phyloP scores from a whole-genome alignment of 1,140 invertebrate species.

The Cepaea nemoralis region DNA sequence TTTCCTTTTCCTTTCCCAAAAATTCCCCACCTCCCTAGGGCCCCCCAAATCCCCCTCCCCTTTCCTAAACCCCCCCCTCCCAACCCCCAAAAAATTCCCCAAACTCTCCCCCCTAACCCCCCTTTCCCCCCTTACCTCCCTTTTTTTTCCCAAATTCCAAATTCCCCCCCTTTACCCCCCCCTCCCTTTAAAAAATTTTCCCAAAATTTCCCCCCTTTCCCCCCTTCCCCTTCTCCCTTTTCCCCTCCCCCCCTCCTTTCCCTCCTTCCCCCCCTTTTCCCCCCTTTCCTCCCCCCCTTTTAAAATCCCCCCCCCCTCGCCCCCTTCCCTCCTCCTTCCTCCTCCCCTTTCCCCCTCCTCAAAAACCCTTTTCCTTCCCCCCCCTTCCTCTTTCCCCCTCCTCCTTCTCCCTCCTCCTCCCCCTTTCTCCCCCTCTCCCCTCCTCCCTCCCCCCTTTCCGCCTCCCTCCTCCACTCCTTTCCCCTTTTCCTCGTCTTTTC shows the following conservation, averaged over 20 bases:
- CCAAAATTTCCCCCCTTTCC: not conserved
- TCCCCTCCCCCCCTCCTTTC: too few relatives aligned
- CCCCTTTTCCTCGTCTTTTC: not conserved
- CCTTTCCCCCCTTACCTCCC: too few relatives aligned
- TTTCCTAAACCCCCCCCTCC: too few relatives aligned
- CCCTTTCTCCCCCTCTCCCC: not conserved
- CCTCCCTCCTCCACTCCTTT: not conserved
- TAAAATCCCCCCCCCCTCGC: not conserved
- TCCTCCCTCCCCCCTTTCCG: not conserved
- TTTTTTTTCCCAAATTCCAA: too few relatives aligned
- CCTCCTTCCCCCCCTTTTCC: not conserved
- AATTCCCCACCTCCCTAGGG: too few relatives aligned
- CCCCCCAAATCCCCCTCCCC: too few relatives aligned
- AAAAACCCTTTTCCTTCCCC: not conserved
- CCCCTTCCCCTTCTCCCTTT: not conserved
- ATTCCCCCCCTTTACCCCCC: too few relatives aligned
- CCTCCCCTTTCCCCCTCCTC: not conserved
- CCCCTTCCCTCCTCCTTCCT: not conserved
- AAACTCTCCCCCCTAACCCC: too few relatives aligned
- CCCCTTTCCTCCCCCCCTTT: not conserved
- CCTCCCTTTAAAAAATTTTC: too few relatives aligned
- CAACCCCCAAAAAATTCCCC: too few relatives aligned
- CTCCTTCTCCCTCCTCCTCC: not conserved
- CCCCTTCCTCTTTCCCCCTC: not conserved
- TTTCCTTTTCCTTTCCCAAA: too few relatives aligned